phyloP scores from a whole-genome alignment of 2,888 invertebrate species.

The Oscheius sp. region DNA sequence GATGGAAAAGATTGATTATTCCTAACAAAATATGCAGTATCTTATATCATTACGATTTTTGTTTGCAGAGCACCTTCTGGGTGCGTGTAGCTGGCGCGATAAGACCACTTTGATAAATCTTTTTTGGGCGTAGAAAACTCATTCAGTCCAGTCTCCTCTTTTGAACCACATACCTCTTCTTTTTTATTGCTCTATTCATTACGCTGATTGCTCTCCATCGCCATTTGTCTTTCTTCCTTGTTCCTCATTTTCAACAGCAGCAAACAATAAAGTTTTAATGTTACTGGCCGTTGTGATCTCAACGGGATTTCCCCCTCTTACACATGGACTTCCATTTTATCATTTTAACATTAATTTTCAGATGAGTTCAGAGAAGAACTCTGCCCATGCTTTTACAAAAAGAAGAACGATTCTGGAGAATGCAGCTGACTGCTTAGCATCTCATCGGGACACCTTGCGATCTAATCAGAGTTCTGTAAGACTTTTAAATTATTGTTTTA shows the following conservation, averaged over 20 bases:
- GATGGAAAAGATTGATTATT: too few relatives aligned
- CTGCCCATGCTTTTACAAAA: constrained; percentile 38
- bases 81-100: background rate
- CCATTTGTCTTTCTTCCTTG: too few relatives aligned
- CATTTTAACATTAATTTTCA: background rate
- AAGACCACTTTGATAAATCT: background rate
- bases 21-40: too few relatives aligned
- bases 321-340: background rate
- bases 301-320: background rate
- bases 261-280: constrained; percentile 4
- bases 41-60: constrained; percentile 4
- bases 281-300: background rate
- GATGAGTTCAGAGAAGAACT: constrained; percentile 11
- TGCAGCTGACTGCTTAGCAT: constrained; percentile 44
- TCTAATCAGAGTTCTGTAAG: constrained; percentile 46
- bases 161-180: background rate
- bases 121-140: background rate
- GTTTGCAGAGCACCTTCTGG: background rate
- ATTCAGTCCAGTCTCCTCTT: background rate
- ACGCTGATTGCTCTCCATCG: background rate
- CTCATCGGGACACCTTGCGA: constrained; percentile 39
- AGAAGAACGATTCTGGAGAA: constrained; percentile 47
- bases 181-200: background rate
- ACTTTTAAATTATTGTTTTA: background rate
- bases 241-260: too few relatives aligned